phyloP scores from a whole-genome alignment of 2,888 invertebrate species.

The Lissocephala sabroskyi region DNA sequence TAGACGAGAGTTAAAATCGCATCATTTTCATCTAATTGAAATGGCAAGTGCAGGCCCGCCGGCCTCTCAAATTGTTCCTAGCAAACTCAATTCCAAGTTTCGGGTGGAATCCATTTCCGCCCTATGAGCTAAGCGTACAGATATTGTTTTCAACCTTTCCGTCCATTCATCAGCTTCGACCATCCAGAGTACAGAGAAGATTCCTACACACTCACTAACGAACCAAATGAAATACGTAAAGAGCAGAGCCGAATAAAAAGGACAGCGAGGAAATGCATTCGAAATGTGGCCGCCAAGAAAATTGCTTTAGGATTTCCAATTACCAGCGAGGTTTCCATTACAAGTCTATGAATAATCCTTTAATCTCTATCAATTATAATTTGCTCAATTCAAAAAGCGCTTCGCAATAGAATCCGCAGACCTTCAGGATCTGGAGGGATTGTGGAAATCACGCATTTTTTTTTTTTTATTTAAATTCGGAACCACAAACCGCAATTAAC shows the following conservation, averaged over 20 bases:
- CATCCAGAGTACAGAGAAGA: slow-evolving; percentile 4
- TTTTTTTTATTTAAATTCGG: background rate
- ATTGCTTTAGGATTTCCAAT: slow-evolving; percentile 26
- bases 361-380: background rate
- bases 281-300: background rate
- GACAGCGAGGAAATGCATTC: too few species aligned
- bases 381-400: background rate
- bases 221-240: background rate
- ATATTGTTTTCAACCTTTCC: slow-evolving; percentile 40
- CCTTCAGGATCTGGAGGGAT: background rate
- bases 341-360: background rate
- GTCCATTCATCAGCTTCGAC: slow-evolving; percentile 44
- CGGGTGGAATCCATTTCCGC: background rate
- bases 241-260: too few species aligned
- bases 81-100: slow-evolving; percentile 6
- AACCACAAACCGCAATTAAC: slow-evolving; percentile 17
- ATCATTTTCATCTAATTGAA: too few species aligned
- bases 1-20: too few species aligned
- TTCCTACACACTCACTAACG: background rate
- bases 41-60: too few species aligned
- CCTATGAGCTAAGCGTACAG: background rate
- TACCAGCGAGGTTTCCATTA: slow-evolving; percentile 54
- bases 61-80: slow-evolving; percentile 43
- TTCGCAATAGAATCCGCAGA: too few species aligned
- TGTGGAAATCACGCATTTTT: background rate